A percentile compares a stretch with the other conserved stretches of the same genome.
phyloP scores from a whole-genome alignment of 1,140 invertebrate species.

The Platyscapa corneri region DNA sequence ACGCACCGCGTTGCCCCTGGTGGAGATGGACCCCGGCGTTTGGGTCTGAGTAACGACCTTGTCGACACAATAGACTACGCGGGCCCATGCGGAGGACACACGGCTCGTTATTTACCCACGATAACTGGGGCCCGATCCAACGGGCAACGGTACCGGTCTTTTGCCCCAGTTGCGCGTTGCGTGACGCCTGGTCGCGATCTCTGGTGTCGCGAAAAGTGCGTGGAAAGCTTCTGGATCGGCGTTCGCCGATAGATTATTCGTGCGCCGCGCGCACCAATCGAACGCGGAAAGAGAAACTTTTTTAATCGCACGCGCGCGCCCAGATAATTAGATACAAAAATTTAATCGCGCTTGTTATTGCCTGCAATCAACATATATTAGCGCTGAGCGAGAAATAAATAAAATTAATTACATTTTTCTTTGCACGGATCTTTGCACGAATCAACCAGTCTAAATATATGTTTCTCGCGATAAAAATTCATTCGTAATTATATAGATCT shows the following conservation, averaged over 20 bases:
- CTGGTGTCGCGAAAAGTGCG: neutral
- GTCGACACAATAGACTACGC: neutral
- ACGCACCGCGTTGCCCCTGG: too few species aligned
- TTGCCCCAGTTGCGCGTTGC: neutral
- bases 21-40: too few species aligned
- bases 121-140: neutral
- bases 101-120: constrained; percentile 16
- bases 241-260: neutral
- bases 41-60: neutral
- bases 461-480: neutral
- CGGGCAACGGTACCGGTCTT: neutral
- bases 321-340: neutral
- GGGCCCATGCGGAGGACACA: neutral
- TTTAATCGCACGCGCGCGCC: neutral
- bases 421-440: neutral
- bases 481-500: too few species aligned
- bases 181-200: neutral
- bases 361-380: neutral
- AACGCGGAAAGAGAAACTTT: constrained; percentile 22
- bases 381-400: constrained; percentile 1
- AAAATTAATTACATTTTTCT: neutral
- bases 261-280: neutral
- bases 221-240: neutral
- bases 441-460: neutral
- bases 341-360: neutral